Conservation (phyloP, 2,113 vertebrate genomes). For the Probosciger aterrimus region DNA sequence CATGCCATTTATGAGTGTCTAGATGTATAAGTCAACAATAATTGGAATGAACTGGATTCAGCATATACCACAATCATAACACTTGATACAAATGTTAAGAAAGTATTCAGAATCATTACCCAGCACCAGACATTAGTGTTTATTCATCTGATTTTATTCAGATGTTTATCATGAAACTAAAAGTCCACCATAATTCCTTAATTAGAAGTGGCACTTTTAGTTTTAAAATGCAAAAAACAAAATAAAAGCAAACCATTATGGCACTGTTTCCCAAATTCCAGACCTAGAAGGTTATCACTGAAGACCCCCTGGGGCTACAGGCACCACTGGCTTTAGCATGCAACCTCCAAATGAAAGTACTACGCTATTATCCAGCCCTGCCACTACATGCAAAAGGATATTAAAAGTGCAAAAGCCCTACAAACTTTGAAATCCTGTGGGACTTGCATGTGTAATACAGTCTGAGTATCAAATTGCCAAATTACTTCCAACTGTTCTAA, state of each 20-base stretch:
- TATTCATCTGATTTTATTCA: neutral
- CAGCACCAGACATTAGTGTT: neutral
- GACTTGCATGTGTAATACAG: neutral
- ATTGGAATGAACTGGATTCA: neutral
- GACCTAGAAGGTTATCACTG: neutral
- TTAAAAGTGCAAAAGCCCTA: neutral
- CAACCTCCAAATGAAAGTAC: neutral
- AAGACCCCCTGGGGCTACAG: neutral
- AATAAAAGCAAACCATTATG: neutral
- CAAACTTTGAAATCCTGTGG: neutral
- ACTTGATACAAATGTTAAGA: neutral
- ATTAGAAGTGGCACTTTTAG: neutral
- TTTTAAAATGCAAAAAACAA: neutral
- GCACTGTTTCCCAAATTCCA: neutral
- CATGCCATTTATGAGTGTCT: neutral
- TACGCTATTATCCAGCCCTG: neutral
- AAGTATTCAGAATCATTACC: neutral
- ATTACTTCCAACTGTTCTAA: constrained; percentile 13
- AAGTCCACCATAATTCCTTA: neutral
- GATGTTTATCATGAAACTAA: neutral
- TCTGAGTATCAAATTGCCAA: neutral
- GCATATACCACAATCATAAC: neutral
- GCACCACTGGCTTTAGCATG: neutral
- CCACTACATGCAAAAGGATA: neutral
- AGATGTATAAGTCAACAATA: neutral